Evolutionary conservation across 2,113 vertebrate species (phyloP).

Genomic region (Lepus americanus): DNA sequence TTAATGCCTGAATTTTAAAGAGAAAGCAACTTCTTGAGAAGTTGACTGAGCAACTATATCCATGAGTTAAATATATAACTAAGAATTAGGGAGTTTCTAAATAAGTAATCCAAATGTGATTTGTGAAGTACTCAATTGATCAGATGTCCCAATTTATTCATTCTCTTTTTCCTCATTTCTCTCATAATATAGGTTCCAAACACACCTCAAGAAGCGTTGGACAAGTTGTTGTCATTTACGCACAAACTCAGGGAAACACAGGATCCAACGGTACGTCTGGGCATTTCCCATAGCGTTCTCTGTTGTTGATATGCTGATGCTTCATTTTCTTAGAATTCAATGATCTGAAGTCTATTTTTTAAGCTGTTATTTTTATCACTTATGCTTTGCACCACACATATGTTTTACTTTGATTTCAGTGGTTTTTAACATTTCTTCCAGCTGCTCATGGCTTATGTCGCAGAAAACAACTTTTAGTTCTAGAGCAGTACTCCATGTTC

Average conservation of each 20-base stretch:
- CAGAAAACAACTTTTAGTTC: neutral
- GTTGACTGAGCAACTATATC: constrained; percentile 8
- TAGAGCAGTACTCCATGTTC: too few relatives aligned
- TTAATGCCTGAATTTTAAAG: constrained; percentile 25
- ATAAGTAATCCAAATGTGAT: constrained; percentile 44
- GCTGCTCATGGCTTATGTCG: neutral
- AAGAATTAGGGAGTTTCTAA: constrained; percentile 1
- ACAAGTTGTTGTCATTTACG: constrained; percentile 93
- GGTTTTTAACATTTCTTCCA: constrained; percentile 6
- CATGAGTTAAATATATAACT: neutral
- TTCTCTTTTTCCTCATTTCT: constrained; percentile 61
- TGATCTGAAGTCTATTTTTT: constrained; percentile 20
- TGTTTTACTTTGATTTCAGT: neutral
- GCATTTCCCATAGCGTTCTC: constrained; percentile 29
- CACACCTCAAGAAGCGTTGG: constrained; percentile 90
- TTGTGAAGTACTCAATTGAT: constrained; percentile 42
- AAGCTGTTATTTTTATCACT: constrained; percentile 12
- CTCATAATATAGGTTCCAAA: constrained; percentile 88
- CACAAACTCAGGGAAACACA: constrained; percentile 93
- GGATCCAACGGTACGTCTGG: constrained; percentile 92
- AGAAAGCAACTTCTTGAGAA: neutral
- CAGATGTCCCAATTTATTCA: neutral
- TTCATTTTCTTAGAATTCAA: constrained; percentile 46
- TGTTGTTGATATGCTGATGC: constrained; percentile 17
- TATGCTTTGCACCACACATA: neutral